Base-by-base conservation (phyloP, 2,888 invertebrate species). In the Macropis europaea region DNA sequence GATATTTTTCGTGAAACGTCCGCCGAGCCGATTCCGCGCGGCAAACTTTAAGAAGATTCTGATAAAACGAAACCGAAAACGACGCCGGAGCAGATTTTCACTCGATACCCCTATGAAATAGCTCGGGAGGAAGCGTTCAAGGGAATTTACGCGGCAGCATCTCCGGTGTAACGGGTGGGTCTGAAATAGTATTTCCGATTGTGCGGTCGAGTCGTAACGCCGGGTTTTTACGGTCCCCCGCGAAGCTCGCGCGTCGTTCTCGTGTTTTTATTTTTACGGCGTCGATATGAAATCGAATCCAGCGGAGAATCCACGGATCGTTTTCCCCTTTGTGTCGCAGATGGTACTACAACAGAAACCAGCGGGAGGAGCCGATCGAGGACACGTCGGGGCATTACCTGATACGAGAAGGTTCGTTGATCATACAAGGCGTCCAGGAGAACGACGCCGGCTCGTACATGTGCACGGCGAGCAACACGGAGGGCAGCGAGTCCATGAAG, bases 401-500 rank as follows among this genome's bases (percentile, higher is more conserved):
- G 73, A 89, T 92, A 38, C 90, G 91, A 60, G 91, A 92, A 74
- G 92, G 92, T 50, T 91, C 91, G 15, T 86, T 92, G 64, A 91
- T 91, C 73, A 90, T 92, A 81, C 90, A 91, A 54, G 90, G 90
- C 2, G 91, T 92, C 24, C 90, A 91, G 66, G 91, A 90, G 79
- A 83, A 85, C 13, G 92, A 92, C 79, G 91, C 90, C 47, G 92
- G 92, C 0, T 88, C 90, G 7, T 92, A 92, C 83, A 90, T 90
- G 78, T 92, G 92, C 84, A 91, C 91, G 15, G 91, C 92, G 19
- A 92, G 91, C 60, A 92, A 92, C 79, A 89, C 90, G 3, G 91
- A 91, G 76, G 92, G 92, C 30, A 91, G 91, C 76, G 92, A 92
- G 83, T 91, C 91, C 13, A 86, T 92, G 60, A 92, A 92, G 87